Evolutionary conservation across 35 echinoderm and acorn worm genomes (phyloP), one percentile per base, ranked within the genome.

Genomic region (Stichopus chloronotus): DNA sequence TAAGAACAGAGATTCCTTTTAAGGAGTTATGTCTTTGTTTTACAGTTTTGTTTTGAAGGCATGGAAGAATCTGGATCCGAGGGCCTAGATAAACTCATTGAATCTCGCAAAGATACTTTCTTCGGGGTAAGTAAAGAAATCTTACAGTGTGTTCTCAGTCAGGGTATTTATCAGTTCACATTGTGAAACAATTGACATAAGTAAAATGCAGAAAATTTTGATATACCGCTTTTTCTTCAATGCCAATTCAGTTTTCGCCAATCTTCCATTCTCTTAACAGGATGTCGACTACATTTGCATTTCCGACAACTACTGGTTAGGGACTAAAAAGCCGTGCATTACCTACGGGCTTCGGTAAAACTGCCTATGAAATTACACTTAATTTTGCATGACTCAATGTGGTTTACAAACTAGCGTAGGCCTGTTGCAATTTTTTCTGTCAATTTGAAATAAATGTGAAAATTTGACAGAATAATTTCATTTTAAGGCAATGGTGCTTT

Each of bases 251-350:
- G 3, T 43, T 43, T 43, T 43, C 30, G 30, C 30, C 30, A 43
- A 43, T 43, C 3, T 43, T 63, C 7, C 3, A 8, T 88, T 10
- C 79, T 87, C 91, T 61, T 54, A 7, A 61, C 61, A 98, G 96
- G 96, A 92, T 92, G 96, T 98, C 12, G 96, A 98, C 79, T 98
- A 98, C 86, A 94, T 98, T n/a, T 98, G 96, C 86, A 98, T 98
- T 58, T 98, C 96, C 25, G 96, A 98, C 79, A 98, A 98, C 91
- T 98, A 98, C 30, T 98, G 96, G 96, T 91, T 98, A 13, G 96
- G 96, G 24, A 98, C 91, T 43, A 86, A 84, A 1, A 98, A 98
- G 53, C 96, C 96, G 7, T 98, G 96, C 54, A 95, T 98, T 85
- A 98, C 96, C n/a, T 98, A 98, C 74, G 96, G 96, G 9, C 72